Evolutionary conservation across 2,797 vertebrate species (phyloP), one percentile per base, ranked within the genome.

Genomic region (Luscinia megarhynchos): DNA sequence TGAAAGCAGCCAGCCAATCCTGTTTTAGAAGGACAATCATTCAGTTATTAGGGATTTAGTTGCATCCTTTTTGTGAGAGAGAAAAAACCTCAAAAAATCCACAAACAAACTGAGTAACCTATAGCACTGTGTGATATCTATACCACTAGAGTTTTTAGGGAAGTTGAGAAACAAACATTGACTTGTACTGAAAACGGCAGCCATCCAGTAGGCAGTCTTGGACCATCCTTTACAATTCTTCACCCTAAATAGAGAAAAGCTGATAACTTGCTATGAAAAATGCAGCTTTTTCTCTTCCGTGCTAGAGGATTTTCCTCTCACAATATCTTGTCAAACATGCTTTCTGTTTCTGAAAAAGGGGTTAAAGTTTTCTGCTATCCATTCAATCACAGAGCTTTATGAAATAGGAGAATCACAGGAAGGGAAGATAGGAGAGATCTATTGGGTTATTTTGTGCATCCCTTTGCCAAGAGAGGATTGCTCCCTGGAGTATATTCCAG

Each of bases 391-490:
- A 83, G 61, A 58, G 46, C 45, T 77, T 95, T 95, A 87, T 85
- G 84, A 94, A 95, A 87, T 29, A 90, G 64, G 38, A 73, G 77
- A 92, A 89, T 92, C 78, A 84, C 36, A 89, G 53, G 32, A 84
- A 95, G 45, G 4, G 84, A 93, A 87, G 70, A 92, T 86, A 66
- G 46, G 82, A 80, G 73, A 93, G 54, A 90, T 93, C 83, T 96
- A 26, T 92, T 90, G 81, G 91, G 86, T 72, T 95, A 95, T 95
- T 89, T 97, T 93, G 90, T 90, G 77, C 66, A 89, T 94, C 77
- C 88, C 78, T 96, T 96, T 97, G 89, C 88, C 67, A 95, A 86
- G 84, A 67, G 69, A 94, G 54, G 63, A 95, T 96, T 96, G 90
- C 77, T 97, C 95, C 46, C 85, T 92, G 40, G 80, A 80, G 59